phyloP scores from a whole-genome alignment of 2,888 invertebrate species.

The Phorcus lineatus region DNA sequence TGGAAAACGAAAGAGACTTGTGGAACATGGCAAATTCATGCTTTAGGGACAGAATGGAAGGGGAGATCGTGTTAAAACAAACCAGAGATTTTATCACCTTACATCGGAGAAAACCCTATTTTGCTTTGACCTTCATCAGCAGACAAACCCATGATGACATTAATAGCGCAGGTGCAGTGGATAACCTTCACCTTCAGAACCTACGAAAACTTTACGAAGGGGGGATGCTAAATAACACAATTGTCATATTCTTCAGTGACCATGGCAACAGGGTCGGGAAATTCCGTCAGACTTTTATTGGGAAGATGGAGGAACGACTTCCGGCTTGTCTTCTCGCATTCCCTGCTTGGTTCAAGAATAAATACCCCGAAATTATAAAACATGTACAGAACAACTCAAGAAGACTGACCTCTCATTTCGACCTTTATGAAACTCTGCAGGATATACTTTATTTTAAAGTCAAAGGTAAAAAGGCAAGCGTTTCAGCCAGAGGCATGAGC shows the following conservation, averaged over 20 bases:
- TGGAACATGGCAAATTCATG: conserved; percentile 75
- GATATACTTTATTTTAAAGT: conserved; percentile 78
- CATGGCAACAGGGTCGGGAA: conserved; percentile 91
- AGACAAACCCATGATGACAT: conserved; percentile 89
- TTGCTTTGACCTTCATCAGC: conserved; percentile 89
- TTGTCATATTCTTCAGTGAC: conserved; percentile 82
- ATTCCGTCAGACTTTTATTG: conserved; percentile 87
- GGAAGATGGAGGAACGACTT: conserved; percentile 86
- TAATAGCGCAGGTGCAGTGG: conserved; percentile 85
- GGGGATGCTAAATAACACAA: conserved; percentile 49
- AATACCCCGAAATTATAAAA: conserved; percentile 80
- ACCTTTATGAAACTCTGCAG: conserved; percentile 85
- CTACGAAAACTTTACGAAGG: conserved; percentile 76
- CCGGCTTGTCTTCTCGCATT: conserved; percentile 85
- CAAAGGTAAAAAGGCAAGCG: neutral
- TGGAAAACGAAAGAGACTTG: conserved; percentile 55
- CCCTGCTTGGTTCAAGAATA: conserved; percentile 83
- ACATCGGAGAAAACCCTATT: conserved; percentile 81
- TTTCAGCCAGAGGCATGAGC: conserved; percentile 76
- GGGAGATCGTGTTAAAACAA: conserved; percentile 83
- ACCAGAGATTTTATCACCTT: conserved; percentile 77
- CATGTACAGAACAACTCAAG: conserved; percentile 82
- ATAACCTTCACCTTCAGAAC: conserved; percentile 80
- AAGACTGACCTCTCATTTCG: conserved; percentile 86
- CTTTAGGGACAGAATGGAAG: conserved; percentile 83